Evolutionary conservation across 2,113 vertebrate species (phyloP), one percentile per base, ranked within the genome.

Genomic region (Paraplagusia blochii): DNA sequence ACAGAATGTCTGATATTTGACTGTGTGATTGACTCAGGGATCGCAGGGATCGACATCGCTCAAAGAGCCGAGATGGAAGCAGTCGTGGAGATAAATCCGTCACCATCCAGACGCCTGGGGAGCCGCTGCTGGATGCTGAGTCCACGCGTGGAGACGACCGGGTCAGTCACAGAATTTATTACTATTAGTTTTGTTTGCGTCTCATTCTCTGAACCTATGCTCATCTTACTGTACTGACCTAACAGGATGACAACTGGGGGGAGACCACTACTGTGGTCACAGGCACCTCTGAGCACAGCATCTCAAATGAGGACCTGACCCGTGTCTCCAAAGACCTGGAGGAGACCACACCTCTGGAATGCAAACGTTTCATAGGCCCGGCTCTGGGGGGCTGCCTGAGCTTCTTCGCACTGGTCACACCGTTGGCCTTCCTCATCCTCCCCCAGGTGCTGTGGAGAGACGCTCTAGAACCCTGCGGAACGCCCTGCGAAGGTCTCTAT

Each of bases 71-170:
- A 43, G 94, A 96, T 0, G 87, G 93, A 73, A 93, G 92, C 75
- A 92, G 93, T 52, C 92, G 94, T 0, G 95, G 90, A 35, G 95
- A 98, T 84, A 98, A 98, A 58, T 98, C 95, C 0, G 96, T 98
- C 59, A 98, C 95, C 0, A 98, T 98, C 81, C 96, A 98, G 85
- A 95, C 94, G 0, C 96, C 96, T 0, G 95, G 95, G 7, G 96
- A 98, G 54, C 94, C 96, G 0, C 82, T 98, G 73, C 79, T 98
- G 67, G 96, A 97, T 62, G 95, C 95, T 0, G 96, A 97, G 77
- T 96, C 94, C 0, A 97, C 95, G 0, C 88, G 95, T 0, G 95
- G 95, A 53, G 96, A 98, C 0, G 96, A 97, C 15, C 65, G 95
- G 90, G 95, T 97, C 68, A 67, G 87, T 63, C 0, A 0, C 15